Evolutionary conservation across 1,140 invertebrate genomes (phyloP), one percentile per base, ranked within the genome.

Genomic region (Bombus confusus): DNA sequence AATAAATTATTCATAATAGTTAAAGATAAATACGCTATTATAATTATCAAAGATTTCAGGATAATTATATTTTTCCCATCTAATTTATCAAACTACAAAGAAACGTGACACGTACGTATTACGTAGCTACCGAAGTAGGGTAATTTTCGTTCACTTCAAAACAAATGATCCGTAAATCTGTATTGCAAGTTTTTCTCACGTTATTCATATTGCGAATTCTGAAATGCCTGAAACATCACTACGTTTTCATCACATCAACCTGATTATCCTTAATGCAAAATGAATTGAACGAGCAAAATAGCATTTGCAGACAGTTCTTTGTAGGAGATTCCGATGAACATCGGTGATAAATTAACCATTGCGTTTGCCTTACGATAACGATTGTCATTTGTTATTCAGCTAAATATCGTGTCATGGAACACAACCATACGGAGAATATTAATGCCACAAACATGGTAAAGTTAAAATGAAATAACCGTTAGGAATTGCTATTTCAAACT

Each of bases 341-440:
- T 34, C 52, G 34, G 13, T 59, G 34, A 76, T 76, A 76, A 76
- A 76, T 76, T 76, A 76, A 31, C 52, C 43, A 37, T 57, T 31
- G 52, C 31, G 13, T 57, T 57, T 34, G 47, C 0, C 52, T 59
- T 57, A 37, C 31, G 39, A 59, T 57, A 10, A 57, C 4, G 18
- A 59, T 57, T 34, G 31, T 39, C 74, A 37, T 39, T 34, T 59
- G 25, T 76, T 39, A 52, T 52, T 37, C 52, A 13, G 52, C 10
- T 59, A 59, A 52, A 76, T 22, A 18, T 47, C 47, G 5, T 47
- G 15, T 18, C 47, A 6, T 47, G 47, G 47, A 47, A 47, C 15
- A 18, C 15, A 47, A 18, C 6, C 5, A 47, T 6, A 47, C 6
- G 0, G 47, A 47, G 47, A 47, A 47, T 15, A 47, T 47, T 47